A percentile compares a stretch with the other conserved stretches of the same genome.
Conservation (phyloP, 2,888 invertebrate species). For the Acrobasis repandana region DNA sequence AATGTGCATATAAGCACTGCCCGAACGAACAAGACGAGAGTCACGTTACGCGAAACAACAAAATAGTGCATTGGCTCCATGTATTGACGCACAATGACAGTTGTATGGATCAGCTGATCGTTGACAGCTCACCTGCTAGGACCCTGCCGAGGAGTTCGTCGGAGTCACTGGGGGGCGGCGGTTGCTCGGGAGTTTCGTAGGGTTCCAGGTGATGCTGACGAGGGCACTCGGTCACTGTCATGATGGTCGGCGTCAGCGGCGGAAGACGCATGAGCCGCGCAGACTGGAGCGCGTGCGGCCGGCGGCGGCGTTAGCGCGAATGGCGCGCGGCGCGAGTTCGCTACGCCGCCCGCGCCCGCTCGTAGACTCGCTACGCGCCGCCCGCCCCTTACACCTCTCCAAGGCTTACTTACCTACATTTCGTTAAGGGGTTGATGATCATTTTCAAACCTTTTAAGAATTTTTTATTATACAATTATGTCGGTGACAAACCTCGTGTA, state of each 20-base stretch:
- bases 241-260: conserved; percentile 44
- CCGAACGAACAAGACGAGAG: neutral
- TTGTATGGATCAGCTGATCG: conserved; percentile 56
- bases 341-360: conserved; percentile 68
- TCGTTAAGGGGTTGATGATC: neutral
- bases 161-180: conserved; percentile 56
- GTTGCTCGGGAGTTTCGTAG: conserved; percentile 44
- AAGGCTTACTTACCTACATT: conserved; percentile 3
- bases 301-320: conserved; percentile 78
- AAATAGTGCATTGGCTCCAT: neutral
- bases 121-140: conserved; percentile 68
- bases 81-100: conserved; percentile 36
- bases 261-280: conserved; percentile 74
- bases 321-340: conserved; percentile 65
- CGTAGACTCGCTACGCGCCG: conserved; percentile 56
- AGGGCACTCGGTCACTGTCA: conserved; percentile 78
- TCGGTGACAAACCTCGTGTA: too few species aligned
- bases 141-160: conserved; percentile 76
- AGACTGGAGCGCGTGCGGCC: conserved; percentile 72
- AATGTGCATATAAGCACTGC: neutral
- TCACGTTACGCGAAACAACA: conserved; percentile 3
- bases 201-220: conserved; percentile 51
- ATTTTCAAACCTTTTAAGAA: neutral
- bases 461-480: neutral
- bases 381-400: conserved; percentile 51